Evolutionary conservation across 2,113 vertebrate genomes (phyloP), one percentile per base, ranked within the genome.

Genomic region (Tricholaema leucomelas): DNA sequence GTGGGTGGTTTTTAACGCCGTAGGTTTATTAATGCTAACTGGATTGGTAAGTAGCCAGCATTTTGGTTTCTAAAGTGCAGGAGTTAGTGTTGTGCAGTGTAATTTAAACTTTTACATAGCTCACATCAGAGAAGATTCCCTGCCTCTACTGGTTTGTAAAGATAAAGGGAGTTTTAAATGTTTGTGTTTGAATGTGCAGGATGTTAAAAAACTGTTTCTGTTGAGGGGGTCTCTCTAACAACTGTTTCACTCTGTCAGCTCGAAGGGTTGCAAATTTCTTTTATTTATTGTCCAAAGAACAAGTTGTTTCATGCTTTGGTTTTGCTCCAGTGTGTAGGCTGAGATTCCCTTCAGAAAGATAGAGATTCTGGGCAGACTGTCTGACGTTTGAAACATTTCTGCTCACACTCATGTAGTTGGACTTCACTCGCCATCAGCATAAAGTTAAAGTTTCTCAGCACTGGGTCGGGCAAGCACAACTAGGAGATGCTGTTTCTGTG

Each of bases 31-130:
- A 84, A 61, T 75, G 33, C 58, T 76, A 27, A 30, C 17, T 48
- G 36, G 19, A 78, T 60, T 3, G n/a, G 81, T 92, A 93, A 94
- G 79, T 93, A 91, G 60, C 27, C 42, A 64, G 44, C n/a, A n/a
- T 75, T 88, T 87, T 60, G 21, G 23, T 71, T 89, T 92, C 35
- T 36, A 25, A 89, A 89, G 52, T 44, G 64, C 46, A 64, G 67
- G 72, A 82, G 28, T 59, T 58, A 81, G 60, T 48, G 11, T 38
- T 82, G 24, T 58, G 35, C 19, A 48, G 23, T 74, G 18, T 74
- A 36, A 64, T 64, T 87, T 63, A 6, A 56, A 35, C 56, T 85
- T 76, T 73, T 67, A 55, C 16, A 9, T 63, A 70, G 75, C 46
- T 77, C 14, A 48, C 30, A 21, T 67, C 64, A 56, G 85, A 48